Evolutionary conservation across 2,888 invertebrate genomes (phyloP).

Genomic region (Exocentrus adspersus): DNA sequence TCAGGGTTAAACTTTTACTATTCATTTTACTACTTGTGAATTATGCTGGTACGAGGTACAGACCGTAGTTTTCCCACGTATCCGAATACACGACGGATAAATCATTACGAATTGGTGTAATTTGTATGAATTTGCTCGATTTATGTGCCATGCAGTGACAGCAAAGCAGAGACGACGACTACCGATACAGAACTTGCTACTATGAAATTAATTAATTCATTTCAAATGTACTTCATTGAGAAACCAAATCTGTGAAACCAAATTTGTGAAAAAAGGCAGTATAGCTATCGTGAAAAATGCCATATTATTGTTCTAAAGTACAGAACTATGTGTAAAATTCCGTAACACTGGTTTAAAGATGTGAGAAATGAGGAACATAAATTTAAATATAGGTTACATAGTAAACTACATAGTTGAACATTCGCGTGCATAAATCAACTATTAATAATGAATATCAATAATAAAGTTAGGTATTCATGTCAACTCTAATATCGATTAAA

Average conservation of each 20-base stretch:
- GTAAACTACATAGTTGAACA: constrained; percentile 9
- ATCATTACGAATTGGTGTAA: background rate
- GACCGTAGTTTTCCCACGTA: background rate
- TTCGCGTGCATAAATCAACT: constrained; percentile 12
- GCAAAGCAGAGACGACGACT: no score
- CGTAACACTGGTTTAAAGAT: background rate
- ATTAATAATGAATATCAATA: constrained; percentile 9
- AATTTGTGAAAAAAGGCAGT: no score
- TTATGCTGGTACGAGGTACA: constrained; percentile 3
- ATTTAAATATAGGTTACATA: constrained; percentile 18
- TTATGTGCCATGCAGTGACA: background rate
- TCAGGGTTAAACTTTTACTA: constrained; percentile 22
- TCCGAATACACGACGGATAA: background rate
- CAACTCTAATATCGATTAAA: background rate
- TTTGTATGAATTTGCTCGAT: background rate
- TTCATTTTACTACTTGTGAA: constrained; percentile 16
- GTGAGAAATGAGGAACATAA: background rate
- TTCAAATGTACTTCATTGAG: no score
- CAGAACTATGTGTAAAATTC: background rate
- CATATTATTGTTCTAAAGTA: no score
- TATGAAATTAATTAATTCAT: no score
- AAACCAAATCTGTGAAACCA: no score
- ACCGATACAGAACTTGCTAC: no score
- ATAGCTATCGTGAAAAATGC: no score
- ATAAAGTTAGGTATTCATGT: background rate